These are phyloP conservation scores for Leptinotarsa defecta DNA, from an alignment of 1,140 invertebrate species.

Conservation along the genomic window DNA sequence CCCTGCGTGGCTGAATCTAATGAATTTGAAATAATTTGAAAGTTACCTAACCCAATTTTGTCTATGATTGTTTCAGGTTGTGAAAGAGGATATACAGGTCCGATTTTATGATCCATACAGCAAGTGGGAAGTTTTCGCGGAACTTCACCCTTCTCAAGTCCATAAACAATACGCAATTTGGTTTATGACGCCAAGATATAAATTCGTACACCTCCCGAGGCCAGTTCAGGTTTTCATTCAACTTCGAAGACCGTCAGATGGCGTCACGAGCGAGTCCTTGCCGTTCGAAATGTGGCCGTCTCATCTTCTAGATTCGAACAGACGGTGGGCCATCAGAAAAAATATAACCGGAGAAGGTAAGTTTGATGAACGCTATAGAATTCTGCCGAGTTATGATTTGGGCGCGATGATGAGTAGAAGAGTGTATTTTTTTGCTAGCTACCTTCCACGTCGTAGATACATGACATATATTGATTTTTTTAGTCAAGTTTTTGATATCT, in stretches of 20 bases:
- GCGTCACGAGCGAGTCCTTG: constrained; percentile 78
- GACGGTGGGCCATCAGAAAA: constrained; percentile 73
- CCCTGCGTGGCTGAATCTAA: too few relatives aligned
- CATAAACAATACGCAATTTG: constrained; percentile 92
- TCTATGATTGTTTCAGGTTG: constrained; percentile 59
- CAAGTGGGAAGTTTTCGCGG: constrained; percentile 87
- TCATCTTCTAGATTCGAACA: constrained; percentile 79
- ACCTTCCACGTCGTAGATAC: constrained; percentile 35
- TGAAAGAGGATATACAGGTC: constrained; percentile 89
- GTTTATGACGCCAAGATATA: constrained; percentile 82
- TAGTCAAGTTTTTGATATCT: too few relatives aligned
- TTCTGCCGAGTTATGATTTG: constrained; percentile 44
- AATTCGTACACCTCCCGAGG: constrained; percentile 67
- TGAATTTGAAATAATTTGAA: too few relatives aligned
- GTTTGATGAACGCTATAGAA: constrained; percentile 67
- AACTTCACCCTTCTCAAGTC: constrained; percentile 86
- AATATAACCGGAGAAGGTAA: constrained; percentile 69
- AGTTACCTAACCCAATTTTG: not conserved
- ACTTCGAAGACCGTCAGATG: constrained; percentile 82
- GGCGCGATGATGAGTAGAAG: too few relatives aligned
- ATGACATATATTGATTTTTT: too few relatives aligned
- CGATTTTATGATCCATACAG: constrained; percentile 84
- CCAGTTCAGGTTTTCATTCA: constrained; percentile 83
- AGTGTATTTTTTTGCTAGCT: not conserved
- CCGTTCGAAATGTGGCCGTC: constrained; percentile 82